Evolutionary conservation across 2,113 vertebrate genomes (phyloP), one percentile per base, ranked within the genome.

Genomic region (Austrofundulus limnaeus): DNA sequence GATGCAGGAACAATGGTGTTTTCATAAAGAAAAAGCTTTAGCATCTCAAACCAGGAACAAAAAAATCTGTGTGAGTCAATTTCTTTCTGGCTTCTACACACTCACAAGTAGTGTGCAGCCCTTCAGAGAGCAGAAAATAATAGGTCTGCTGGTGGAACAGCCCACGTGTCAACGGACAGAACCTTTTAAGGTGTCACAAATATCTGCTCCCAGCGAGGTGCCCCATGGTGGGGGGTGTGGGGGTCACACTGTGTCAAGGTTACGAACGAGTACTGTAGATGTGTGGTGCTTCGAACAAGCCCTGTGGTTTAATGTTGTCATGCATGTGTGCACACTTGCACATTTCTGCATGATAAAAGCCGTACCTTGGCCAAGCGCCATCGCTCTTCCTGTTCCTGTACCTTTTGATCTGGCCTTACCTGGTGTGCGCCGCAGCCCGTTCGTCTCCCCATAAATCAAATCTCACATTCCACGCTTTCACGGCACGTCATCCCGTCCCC

Each of bases 391-490:
- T 37, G 24, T 39, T 34, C 11, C 16, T 31, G 15, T 15, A 28
- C n/a, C 66, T 75, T 66, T 28, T 70, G 28, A 75, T 59, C 31
- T 23, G 24, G 61, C 61, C 57, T 19, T 15, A 34, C 19, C 41
- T 56, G 43, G 60, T n/a, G 47, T 2, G 1, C 45, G 31, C 31
- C 41, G 8, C 0, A 28, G 15, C 54, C 41, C 55, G 3, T 72
- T 63, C 49, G 51, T 57, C 66, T 25, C 37, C 7, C 50, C 56
- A 82, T 80, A 70, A 87, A 85, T 86, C 80, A 88, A 74, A 77
- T 78, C 72, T 77, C 77, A 53, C 62, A 61, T 72, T 75, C 70
- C 66, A 63, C 66, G n/a, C n/a, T n/a, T 46, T 66, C 69, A 68
- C 21, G 14, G 7, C 37, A 50, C 73, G 70, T 67, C 78, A 62